A percentile compares a stretch with the other conserved stretches of the same genome.
Conservation (phyloP, 2,113 vertebrate species). For the Stegostoma tigrinum region DNA sequence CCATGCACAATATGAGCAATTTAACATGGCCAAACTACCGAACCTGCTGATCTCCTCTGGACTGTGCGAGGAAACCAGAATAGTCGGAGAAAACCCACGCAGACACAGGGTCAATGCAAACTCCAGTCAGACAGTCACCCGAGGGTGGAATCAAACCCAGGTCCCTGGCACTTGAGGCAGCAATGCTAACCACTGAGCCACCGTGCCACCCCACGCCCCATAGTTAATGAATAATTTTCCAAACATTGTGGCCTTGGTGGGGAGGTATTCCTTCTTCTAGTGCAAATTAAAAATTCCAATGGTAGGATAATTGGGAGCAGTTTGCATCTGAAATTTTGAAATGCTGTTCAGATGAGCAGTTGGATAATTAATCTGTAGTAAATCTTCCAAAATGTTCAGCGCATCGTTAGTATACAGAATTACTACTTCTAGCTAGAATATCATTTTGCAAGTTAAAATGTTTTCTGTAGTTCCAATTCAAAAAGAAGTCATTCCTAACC, state of each 20-base stretch:
- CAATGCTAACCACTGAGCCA: too few species aligned
- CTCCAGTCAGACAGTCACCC: too few species aligned
- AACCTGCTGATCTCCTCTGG: too few species aligned
- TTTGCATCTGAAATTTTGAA: not conserved
- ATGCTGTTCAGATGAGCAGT: not conserved
- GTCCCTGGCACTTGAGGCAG: too few species aligned
- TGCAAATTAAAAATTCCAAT: not conserved
- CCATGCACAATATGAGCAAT: too few species aligned
- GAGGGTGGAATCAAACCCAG: too few species aligned
- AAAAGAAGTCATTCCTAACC: not conserved
- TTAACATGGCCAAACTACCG: too few species aligned
- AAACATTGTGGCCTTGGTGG: not conserved
- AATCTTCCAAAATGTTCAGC: not conserved
- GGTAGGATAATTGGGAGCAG: not conserved
- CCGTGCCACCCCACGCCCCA: too few species aligned
- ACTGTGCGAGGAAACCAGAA: too few species aligned
- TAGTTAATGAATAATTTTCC: not conserved
- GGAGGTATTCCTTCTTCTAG: not conserved
- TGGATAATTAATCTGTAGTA: not conserved
- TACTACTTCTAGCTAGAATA: not conserved
- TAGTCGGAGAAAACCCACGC: too few species aligned
- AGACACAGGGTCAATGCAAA: too few species aligned
- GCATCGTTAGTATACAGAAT: not conserved
- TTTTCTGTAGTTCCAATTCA: not conserved
- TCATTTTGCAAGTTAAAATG: not conserved